phyloP scores from a whole-genome alignment of 1,140 invertebrate species.

The Drosophila tani region DNA sequence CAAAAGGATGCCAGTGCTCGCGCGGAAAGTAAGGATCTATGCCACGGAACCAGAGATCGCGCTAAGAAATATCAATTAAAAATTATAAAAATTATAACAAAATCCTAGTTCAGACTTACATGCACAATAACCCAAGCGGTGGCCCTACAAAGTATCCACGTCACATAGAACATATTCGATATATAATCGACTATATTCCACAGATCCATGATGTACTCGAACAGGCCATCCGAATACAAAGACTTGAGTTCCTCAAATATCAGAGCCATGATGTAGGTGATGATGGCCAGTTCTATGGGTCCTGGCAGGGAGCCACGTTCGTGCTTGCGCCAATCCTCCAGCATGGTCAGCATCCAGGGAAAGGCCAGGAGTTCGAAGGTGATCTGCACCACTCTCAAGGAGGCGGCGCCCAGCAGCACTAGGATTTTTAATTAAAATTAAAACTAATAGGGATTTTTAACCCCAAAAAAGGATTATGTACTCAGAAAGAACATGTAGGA shows the following conservation, averaged over 20 bases:
- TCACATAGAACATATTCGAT: conserved; percentile 96
- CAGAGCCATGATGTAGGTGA: conserved; percentile 94
- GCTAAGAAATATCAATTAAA: conserved; percentile 84
- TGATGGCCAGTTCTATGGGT: conserved; percentile 92
- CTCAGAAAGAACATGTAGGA: conserved; percentile 91
- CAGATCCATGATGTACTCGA: conserved; percentile 95
- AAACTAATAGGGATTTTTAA: not conserved
- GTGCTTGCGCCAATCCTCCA: conserved; percentile 90
- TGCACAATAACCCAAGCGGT: conserved; percentile 91
- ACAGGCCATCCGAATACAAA: conserved; percentile 94
- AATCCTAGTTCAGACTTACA: conserved; percentile 85
- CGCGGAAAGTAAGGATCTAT: conserved; percentile 92
- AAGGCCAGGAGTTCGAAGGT: conserved; percentile 91
- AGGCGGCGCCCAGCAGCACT: conserved; percentile 93
- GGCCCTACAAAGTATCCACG: conserved; percentile 93
- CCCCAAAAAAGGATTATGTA: conserved; percentile 12
- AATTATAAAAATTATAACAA: too few relatives aligned
- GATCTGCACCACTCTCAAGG: conserved; percentile 92
- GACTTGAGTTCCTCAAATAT: conserved; percentile 95
- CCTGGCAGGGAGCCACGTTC: conserved; percentile 94
- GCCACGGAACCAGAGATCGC: conserved; percentile 89
- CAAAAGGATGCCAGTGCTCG: conserved; percentile 96
- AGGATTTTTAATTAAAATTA: conserved; percentile 6
- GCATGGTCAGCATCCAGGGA: conserved; percentile 89
- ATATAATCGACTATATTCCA: conserved; percentile 99